Evolutionary conservation across 1,140 invertebrate genomes (phyloP).

Genomic region (Neodiprion lecontei): DNA sequence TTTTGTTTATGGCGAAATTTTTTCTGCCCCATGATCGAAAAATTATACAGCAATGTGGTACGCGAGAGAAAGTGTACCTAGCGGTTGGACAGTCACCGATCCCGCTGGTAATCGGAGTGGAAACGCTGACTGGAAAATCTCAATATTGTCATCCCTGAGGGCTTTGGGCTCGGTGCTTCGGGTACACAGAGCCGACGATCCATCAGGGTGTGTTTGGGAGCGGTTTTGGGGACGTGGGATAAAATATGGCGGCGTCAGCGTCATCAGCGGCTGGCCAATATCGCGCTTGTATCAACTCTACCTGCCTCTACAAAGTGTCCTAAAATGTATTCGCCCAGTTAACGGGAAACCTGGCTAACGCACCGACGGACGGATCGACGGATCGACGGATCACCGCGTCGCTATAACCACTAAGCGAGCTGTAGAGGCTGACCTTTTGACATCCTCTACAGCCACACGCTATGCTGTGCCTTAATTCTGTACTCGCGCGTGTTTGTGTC

Average conservation of each 20-base stretch:
- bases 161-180: neutral
- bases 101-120: too few relatives aligned
- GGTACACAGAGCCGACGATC: neutral
- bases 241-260: constrained; percentile 6
- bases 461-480: too few relatives aligned
- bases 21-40: too few relatives aligned
- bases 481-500: too few relatives aligned
- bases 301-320: neutral
- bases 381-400: neutral
- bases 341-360: neutral
- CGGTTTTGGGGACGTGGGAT: neutral
- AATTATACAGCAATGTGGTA: too few relatives aligned
- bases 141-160: neutral
- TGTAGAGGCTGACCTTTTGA: neutral
- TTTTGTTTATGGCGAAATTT: too few relatives aligned
- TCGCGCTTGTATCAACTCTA: constrained; percentile 1
- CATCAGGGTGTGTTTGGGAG: constrained; percentile 1
- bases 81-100: too few relatives aligned
- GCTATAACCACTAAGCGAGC: neutral
- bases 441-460: too few relatives aligned
- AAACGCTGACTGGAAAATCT: neutral
- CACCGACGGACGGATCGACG: neutral
- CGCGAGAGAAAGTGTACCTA: too few relatives aligned
- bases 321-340: neutral
- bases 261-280: constrained; percentile 6